Percentiles rank a stretch among this genome's conserved stretches.
phyloP scores from a whole-genome alignment of 2,113 vertebrate genomes.

The Centropristis striata region DNA sequence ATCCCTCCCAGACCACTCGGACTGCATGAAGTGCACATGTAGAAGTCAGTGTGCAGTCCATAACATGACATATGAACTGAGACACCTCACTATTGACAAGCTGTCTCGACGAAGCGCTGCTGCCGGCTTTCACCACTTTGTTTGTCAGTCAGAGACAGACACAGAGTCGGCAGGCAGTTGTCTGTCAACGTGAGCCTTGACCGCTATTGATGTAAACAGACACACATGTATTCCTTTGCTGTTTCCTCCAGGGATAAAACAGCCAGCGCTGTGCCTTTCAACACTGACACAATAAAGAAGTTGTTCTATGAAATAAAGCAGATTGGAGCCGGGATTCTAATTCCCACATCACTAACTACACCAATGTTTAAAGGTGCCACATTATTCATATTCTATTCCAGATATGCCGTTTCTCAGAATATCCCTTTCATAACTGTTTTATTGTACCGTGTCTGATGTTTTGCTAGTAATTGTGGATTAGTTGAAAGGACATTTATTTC shows the following conservation, averaged over 20 bases:
- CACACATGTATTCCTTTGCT: constrained; percentile 16
- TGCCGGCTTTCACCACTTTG: constrained; percentile 52
- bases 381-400: too few species aligned
- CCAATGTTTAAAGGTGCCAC: too few species aligned
- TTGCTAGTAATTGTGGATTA: background rate
- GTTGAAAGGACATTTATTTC: constrained; percentile 13
- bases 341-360: background rate
- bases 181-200: constrained; percentile 55
- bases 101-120: constrained; percentile 45
- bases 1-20: background rate
- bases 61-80: constrained; percentile 50
- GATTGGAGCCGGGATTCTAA: constrained; percentile 10
- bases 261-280: constrained; percentile 14
- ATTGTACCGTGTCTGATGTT: too few species aligned
- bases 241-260: background rate
- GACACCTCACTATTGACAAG: constrained; percentile 66
- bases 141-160: constrained; percentile 64
- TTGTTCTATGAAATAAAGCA: background rate
- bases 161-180: constrained; percentile 22
- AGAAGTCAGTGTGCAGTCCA: constrained; percentile 20
- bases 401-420: too few species aligned
- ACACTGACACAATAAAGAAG: background rate
- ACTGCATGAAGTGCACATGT: constrained; percentile 1
- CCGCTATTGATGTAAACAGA: constrained; percentile 42
- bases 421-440: too few species aligned